Conservation (phyloP, 2,888 invertebrate genomes). For the Eueremaeus valkanovi region DNA sequence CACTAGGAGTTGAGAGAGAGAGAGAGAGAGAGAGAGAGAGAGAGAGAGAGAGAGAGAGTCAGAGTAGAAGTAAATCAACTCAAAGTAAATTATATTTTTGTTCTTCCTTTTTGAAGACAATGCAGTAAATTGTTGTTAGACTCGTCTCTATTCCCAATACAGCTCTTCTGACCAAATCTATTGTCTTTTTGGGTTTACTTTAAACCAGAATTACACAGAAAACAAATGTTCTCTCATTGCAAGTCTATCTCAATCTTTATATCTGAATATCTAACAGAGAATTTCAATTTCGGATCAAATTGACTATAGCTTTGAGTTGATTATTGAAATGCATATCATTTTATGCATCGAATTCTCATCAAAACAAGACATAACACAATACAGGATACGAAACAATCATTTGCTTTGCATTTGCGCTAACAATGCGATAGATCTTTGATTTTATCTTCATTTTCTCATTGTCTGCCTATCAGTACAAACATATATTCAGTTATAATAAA, state of each 20-base stretch:
- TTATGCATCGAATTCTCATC: constrained; percentile 9
- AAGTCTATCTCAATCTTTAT: background rate
- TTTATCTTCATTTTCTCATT: background rate
- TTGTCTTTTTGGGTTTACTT: constrained; percentile 1
- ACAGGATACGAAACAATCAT: background rate
- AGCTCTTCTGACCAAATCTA: constrained; percentile 20
- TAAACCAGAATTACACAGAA: background rate
- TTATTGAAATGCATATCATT: background rate
- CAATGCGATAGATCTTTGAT: background rate
- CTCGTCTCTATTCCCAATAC: constrained; percentile 13
- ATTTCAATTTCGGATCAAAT: background rate
- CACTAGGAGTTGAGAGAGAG: no score
- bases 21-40: no score
- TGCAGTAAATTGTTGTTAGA: constrained; percentile 14
- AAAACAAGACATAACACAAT: background rate
- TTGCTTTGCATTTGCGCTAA: background rate
- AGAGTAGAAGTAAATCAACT: background rate
- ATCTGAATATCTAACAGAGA: background rate
- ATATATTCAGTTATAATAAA: background rate
- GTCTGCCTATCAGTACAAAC: background rate
- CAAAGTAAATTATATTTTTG: constrained; percentile 20
- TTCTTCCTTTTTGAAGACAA: background rate
- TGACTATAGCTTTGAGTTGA: background rate
- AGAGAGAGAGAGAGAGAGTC: no score
- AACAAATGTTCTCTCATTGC: background rate